Evolutionary conservation across 2,113 vertebrate species (phyloP).

Genomic region (Pterocles orientalis): DNA sequence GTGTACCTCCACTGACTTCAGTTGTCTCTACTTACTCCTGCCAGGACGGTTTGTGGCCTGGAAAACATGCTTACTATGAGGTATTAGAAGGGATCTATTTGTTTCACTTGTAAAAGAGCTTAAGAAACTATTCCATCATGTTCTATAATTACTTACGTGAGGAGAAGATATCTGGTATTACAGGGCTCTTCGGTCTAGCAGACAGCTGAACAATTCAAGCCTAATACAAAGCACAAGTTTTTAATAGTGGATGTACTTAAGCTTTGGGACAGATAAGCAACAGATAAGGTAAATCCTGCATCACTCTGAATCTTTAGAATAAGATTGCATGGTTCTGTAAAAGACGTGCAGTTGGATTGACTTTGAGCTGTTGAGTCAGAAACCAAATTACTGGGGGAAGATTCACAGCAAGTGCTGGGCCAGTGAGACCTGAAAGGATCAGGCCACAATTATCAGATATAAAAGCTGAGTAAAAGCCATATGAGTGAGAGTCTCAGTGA

Average conservation of each 20-base stretch:
- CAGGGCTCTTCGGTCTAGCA: not conserved
- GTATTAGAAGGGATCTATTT: conserved; percentile 29
- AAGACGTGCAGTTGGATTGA: not conserved
- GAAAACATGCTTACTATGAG: conserved; percentile 50
- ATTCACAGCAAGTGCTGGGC: rapidly evolving
- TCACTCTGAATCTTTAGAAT: not conserved
- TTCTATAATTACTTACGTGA: conserved; percentile 16
- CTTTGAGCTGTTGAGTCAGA: not conserved
- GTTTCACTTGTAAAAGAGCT: conserved; percentile 46
- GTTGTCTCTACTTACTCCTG: not conserved
- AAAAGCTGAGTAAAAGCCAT: not conserved
- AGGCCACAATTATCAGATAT: rapidly evolving
- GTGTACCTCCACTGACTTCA: not conserved
- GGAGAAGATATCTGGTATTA: conserved; percentile 6
- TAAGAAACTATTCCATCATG: conserved; percentile 55
- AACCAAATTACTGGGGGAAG: not conserved
- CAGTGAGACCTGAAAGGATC: not conserved
- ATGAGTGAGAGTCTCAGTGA: not conserved
- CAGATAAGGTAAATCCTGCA: not conserved
- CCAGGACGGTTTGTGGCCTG: not conserved
- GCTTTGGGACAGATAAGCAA: not conserved
- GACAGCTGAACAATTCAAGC: not conserved
- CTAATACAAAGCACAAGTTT: not conserved
- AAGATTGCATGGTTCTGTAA: not conserved
- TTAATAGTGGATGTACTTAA: not conserved